These are phyloP conservation scores for Melopsittacus undulatus DNA, from an alignment of 2,797 vertebrate species.

Conservation along the genomic window DNA sequence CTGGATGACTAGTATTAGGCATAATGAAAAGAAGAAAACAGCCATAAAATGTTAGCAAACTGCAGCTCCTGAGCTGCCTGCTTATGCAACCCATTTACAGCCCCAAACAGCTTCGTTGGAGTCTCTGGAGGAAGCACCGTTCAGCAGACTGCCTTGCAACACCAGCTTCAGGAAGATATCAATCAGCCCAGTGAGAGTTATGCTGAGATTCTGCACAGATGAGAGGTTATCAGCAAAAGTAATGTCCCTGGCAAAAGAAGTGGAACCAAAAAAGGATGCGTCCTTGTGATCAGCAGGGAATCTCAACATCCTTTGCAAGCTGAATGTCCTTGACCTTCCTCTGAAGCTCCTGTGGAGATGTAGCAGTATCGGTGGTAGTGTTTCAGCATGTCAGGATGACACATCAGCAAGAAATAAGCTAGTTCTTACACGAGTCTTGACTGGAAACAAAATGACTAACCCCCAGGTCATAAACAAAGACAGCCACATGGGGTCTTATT, in stretches of 20 bases:
- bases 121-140: constrained; percentile 53
- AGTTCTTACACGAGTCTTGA: neutral
- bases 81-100: neutral
- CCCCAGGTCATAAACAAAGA: neutral
- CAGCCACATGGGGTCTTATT: neutral
- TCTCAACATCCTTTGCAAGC: neutral
- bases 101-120: neutral
- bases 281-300: neutral
- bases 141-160: constrained; percentile 67
- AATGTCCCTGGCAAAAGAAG: neutral
- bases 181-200: constrained; percentile 65
- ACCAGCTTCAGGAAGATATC: constrained; percentile 75
- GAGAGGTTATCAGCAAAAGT: constrained; percentile 44
- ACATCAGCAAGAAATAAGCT: neutral
- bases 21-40: constrained; percentile 34
- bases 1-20: constrained; percentile 17
- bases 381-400: neutral
- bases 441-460: constrained; percentile 9
- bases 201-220: constrained; percentile 64
- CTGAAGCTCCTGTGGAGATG: neutral
- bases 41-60: constrained; percentile 1
- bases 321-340: neutral
- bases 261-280: neutral
- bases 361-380: neutral
- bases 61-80: constrained; percentile 53